These are phyloP conservation scores for Belonocnema kinseyi DNA, from an alignment of 1,140 invertebrate genomes.

Conservation along the genomic window DNA sequence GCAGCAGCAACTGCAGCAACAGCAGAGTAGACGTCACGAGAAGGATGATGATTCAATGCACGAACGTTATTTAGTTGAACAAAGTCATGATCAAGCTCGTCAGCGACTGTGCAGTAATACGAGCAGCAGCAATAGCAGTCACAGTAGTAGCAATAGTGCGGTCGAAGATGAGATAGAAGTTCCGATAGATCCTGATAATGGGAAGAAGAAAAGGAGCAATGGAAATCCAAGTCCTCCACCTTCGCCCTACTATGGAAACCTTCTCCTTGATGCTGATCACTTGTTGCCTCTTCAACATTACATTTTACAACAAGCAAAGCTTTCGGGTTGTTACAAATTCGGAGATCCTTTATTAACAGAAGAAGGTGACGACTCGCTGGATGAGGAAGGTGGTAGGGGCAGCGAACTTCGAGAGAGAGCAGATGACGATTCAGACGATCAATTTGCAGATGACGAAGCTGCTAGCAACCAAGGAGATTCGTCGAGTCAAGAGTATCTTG, in stretches of 20 bases:
- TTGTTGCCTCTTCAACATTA: slow-evolving; percentile 90
- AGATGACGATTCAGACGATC: slow-evolving; percentile 79
- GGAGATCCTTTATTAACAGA: slow-evolving; percentile 79
- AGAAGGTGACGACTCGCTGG: slow-evolving; percentile 81
- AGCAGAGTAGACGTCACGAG: slow-evolving; percentile 71
- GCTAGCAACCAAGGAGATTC: slow-evolving; percentile 79
- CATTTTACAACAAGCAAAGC: slow-evolving; percentile 89
- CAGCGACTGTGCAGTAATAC: slow-evolving; percentile 70
- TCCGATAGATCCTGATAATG: slow-evolving; percentile 58
- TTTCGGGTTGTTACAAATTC: slow-evolving; percentile 82
- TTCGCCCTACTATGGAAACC: slow-evolving; percentile 71
- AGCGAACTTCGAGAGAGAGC: slow-evolving; percentile 64
- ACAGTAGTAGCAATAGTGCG: slow-evolving; percentile 67
- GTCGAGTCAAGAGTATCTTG: slow-evolving; percentile 77
- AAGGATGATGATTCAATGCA: slow-evolving; percentile 87
- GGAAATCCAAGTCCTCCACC: slow-evolving; percentile 73
- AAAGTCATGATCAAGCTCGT: slow-evolving; percentile 60
- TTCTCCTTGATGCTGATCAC: slow-evolving; percentile 77
- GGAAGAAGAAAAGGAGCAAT: slow-evolving; percentile 70
- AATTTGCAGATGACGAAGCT: slow-evolving; percentile 82
- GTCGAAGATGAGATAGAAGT: slow-evolving; percentile 62
- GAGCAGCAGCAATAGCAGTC: slow-evolving; percentile 68
- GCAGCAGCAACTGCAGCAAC: slow-evolving; percentile 65
- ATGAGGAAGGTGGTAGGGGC: slow-evolving; percentile 74
- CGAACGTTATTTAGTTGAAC: slow-evolving; percentile 82